Percentiles rank a stretch among this genome's conserved stretches.
Evolutionary conservation across 1,140 invertebrate species (phyloP).

Genomic region (Drosophila rufa): DNA sequence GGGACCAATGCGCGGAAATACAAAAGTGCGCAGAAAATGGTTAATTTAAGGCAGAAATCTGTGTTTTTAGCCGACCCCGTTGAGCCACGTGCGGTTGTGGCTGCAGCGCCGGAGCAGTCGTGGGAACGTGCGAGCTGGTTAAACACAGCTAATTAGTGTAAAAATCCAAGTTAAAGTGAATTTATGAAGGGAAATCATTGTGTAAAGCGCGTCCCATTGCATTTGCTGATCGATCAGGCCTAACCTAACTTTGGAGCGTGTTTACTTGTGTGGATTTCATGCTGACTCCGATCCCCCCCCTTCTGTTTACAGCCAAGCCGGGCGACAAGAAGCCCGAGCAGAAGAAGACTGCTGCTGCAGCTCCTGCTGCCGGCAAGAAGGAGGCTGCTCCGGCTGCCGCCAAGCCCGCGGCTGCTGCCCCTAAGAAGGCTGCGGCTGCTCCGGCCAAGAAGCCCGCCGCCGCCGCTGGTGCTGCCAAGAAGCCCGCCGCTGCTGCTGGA

Average conservation of each 20-base stretch:
- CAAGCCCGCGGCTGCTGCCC: conserved; percentile 73
- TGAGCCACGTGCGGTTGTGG: conserved; percentile 72
- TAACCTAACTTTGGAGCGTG: conserved; percentile 67
- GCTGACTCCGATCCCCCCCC: conserved; percentile 5
- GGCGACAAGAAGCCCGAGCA: conserved; percentile 84
- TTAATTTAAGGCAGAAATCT: conserved; percentile 48
- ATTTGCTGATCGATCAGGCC: conserved; percentile 46
- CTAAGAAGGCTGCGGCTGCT: conserved; percentile 75
- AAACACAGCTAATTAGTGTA: conserved; percentile 12
- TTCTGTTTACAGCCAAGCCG: conserved; percentile 72
- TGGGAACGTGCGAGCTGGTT: neutral
- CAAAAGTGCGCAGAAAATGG: conserved; percentile 19
- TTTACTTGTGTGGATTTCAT: conserved; percentile 52
- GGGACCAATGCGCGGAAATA: conserved; percentile 9
- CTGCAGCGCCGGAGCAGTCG: conserved; percentile 9
- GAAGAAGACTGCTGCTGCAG: conserved; percentile 80
- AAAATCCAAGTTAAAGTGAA: neutral
- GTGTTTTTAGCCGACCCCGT: conserved; percentile 11
- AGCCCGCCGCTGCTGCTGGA: conserved; percentile 74
- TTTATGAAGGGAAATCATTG: neutral
- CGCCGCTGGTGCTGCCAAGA: conserved; percentile 85
- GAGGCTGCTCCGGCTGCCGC: conserved; percentile 82
- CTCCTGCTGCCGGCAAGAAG: conserved; percentile 85
- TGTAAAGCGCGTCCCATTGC: conserved; percentile 13
- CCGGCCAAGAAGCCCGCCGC: conserved; percentile 70